Base-by-base conservation (phyloP, 2,113 vertebrate genomes). In the Catharus fuscescens region DNA sequence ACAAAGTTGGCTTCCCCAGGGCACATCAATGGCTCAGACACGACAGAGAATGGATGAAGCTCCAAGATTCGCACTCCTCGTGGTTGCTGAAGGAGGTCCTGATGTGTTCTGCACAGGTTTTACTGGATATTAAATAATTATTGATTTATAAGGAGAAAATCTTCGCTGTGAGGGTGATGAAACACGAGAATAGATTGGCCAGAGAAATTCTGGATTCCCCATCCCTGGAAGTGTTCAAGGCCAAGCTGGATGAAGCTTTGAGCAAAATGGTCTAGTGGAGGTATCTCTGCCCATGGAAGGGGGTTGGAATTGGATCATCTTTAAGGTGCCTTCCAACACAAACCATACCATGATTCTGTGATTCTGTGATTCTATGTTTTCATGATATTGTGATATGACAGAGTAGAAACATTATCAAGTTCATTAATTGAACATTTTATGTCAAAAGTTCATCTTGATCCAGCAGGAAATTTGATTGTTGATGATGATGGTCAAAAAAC, bases 91-190 rank as follows among this genome's bases (percentile, higher is more conserved):
- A 10, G 8, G 34, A 77, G 7, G 24, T 10, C 2, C 1, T n/a
- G 57, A 34, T 31, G 6, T 23, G 21, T 89, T 65, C 48, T 85
- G 34, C 0, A 1, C 0, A 1, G 34, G 12, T 14, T 81, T 66
- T 62, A 19, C 2, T 32, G 38, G 14, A 14, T 72, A 20, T 18
- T 62, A 21, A 56, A 34, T 31, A 56, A 34, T 48, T 12, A 34
- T 12, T 48, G 14, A 48, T 56, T 34, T 34, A 26, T 31, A 42
- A 16, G 20, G 10, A 48, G 25, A 48, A 54, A 56, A 20, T 34
- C 10, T 48, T 71, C 29, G 3, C 25, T 21, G 8, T 48, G 25
- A 26, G 14, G 57, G 7, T 62, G 40, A 19, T 14, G 48, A 62
- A 45, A 10, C 13, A 29, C 0, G 0, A 19, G 29, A 24, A 54